Base-by-base conservation (phyloP, 2,113 vertebrate genomes). In the Triplophysa tibetana region DNA sequence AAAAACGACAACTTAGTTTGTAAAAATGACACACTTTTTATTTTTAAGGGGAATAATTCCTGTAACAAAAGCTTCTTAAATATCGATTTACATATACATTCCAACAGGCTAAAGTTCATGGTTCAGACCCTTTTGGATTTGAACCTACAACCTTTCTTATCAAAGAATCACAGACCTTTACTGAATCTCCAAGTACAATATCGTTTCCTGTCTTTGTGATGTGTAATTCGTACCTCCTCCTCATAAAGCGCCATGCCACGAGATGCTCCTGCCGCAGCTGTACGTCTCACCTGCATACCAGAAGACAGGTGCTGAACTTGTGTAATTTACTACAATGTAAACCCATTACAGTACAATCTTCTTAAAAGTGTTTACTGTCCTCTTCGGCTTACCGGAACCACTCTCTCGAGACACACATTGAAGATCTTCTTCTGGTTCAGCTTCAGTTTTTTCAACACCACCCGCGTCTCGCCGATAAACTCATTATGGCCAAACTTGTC, bases 401-500 rank as follows among this genome's bases (percentile, higher is more conserved):
- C 97, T 89, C 96, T 95, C 91, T 99, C 97, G 77, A 99, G 90
- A 83, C 97, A 99, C 86, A 99, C 96, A 56, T 94, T 98, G 88
- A 96, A 97, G 89, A 95, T 96, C 90, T 96, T 99, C 84, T 95
- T 98, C 92, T 96, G 95, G 85, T 96, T 96, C 52, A 94, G 86
- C 87, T 98, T 99, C 85, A 99, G 88, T 58, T 98, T 98, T 92
- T 98, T 98, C 87, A 99, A 91, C 0, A 96, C 95, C 89, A 98
- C 95, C 75, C 98, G 88, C 8, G 96, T 98, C 91, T 99, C 98
- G 3, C 98, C 98, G 0, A 99, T 99, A 48, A 99, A 99, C 83
- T 99, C 98, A 2, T 98, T 99, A 81, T 99, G 98, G 62, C 97
- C 97, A 9, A 99, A 98, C 84, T 98, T 99, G 90, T 99, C 98